phyloP scores from a whole-genome alignment of 2,113 vertebrate species.

The Bambusicola thoracicus region DNA sequence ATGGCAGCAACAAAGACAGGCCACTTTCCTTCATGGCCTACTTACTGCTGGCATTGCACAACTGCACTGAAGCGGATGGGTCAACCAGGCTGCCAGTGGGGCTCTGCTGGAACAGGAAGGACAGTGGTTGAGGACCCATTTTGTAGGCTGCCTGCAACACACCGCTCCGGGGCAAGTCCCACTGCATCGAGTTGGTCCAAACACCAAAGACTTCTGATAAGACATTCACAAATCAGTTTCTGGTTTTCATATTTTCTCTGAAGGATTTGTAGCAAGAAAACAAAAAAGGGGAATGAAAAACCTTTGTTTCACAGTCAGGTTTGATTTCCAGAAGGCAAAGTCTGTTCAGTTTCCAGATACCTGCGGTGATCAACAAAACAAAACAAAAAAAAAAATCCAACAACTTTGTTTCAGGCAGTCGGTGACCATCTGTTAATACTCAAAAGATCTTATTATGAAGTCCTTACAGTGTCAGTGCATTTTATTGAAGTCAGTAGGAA shows the following conservation, averaged over 20 bases:
- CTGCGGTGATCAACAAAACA: slow-evolving; percentile 67
- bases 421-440: slow-evolving; percentile 73
- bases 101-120: slow-evolving; percentile 15
- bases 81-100: background rate
- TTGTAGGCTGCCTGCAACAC: background rate
- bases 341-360: slow-evolving; percentile 66
- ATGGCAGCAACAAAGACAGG: slow-evolving; percentile 15
- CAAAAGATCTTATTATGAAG: slow-evolving; percentile 68
- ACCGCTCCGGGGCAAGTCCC: background rate
- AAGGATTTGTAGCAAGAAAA: slow-evolving; percentile 21
- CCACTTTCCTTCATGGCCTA: background rate
- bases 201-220: slow-evolving; percentile 1
- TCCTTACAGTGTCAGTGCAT: slow-evolving; percentile 48
- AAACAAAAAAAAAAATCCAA: background rate
- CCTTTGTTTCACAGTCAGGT: slow-evolving; percentile 51
- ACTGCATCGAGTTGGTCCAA: background rate
- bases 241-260: background rate
- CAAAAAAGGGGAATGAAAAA: slow-evolving; percentile 1
- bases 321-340: slow-evolving; percentile 69
- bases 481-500: slow-evolving; percentile 66
- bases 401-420: slow-evolving; percentile 72
- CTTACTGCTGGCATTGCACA: slow-evolving; percentile 30
- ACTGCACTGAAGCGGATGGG: slow-evolving; percentile 44
- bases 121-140: background rate
- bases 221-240: background rate